phyloP scores from a whole-genome alignment of 1,140 invertebrate species.

The Mesaphorura yosii region DNA sequence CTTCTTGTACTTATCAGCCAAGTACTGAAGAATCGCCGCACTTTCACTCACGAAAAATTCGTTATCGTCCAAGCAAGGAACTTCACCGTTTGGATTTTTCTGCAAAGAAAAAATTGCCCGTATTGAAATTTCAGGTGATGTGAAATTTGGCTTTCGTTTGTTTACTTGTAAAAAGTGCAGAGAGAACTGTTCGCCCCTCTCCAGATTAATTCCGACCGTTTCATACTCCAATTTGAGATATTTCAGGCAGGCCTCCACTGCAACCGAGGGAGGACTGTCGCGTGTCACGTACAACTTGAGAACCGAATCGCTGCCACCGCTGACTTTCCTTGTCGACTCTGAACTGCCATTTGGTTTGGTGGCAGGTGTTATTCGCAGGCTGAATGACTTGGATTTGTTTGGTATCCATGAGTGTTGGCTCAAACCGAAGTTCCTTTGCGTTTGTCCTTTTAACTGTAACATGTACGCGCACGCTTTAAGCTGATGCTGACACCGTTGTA shows the following conservation, averaged over 20 bases:
- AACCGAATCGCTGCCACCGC: too few species aligned
- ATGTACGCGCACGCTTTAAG: slow-evolving; percentile 42
- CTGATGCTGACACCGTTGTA: too few species aligned
- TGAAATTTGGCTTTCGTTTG: neutral
- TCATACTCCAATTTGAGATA: slow-evolving; percentile 50
- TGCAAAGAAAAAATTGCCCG: slow-evolving; percentile 37
- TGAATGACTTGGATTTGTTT: too few species aligned
- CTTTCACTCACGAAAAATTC: slow-evolving; percentile 60
- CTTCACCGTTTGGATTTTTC: slow-evolving; percentile 66
- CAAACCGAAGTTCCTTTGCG: slow-evolving; percentile 25
- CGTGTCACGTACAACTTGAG: slow-evolving; percentile 51
- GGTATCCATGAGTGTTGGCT: slow-evolving; percentile 11
- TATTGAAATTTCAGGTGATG: slow-evolving; percentile 23
- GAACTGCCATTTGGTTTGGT: too few species aligned
- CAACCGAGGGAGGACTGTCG: slow-evolving; percentile 59
- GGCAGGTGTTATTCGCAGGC: too few species aligned
- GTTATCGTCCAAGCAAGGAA: slow-evolving; percentile 58
- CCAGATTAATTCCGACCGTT: slow-evolving; percentile 52
- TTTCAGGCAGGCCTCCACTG: slow-evolving; percentile 52
- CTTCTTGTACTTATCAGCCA: slow-evolving; percentile 57
- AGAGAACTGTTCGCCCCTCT: slow-evolving; percentile 56
- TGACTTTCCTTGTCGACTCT: too few species aligned
- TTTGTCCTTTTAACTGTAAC: slow-evolving; percentile 15
- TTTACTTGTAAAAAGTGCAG: slow-evolving; percentile 54
- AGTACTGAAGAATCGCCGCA: slow-evolving; percentile 62